Evolutionary conservation across 2,797 vertebrate genomes (phyloP).

Genomic region (Threskiornis aethiopicus): DNA sequence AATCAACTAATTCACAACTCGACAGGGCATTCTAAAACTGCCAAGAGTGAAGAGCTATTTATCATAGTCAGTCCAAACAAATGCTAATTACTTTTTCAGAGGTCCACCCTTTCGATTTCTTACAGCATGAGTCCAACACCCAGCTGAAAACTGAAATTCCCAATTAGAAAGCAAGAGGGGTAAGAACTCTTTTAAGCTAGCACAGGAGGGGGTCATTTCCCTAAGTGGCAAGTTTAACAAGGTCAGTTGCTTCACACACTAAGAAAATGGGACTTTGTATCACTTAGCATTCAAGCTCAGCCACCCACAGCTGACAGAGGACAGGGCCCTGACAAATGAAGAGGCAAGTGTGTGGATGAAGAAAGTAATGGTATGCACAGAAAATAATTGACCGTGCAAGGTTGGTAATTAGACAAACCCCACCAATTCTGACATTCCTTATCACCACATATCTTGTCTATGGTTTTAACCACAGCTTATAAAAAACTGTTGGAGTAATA

Average conservation of each 20-base stretch:
- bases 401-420: background rate
- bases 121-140: background rate
- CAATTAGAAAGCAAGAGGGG: slow-evolving; percentile 27
- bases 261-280: slow-evolving; percentile 3
- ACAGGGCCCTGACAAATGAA: slow-evolving; percentile 6
- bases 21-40: background rate
- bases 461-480: background rate
- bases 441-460: background rate
- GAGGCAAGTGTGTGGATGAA: background rate
- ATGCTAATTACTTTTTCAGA: slow-evolving; percentile 46
- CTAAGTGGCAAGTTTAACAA: slow-evolving; percentile 21
- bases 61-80: slow-evolving; percentile 26
- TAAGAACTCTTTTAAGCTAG: slow-evolving; percentile 39
- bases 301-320: slow-evolving; percentile 12
- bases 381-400: slow-evolving; percentile 4
- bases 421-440: background rate
- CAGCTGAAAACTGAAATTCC: slow-evolving; percentile 33
- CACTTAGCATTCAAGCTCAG: slow-evolving; percentile 6
- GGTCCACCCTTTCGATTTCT: slow-evolving; percentile 5
- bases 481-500: background rate
- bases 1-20: background rate
- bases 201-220: slow-evolving; percentile 40
- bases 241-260: background rate
- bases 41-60: slow-evolving; percentile 32
- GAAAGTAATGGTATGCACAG: background rate